Percentiles rank a stretch among this genome's conserved stretches.
Conservation (phyloP, 2,797 vertebrate species). For the Okamejei kenojei region DNA sequence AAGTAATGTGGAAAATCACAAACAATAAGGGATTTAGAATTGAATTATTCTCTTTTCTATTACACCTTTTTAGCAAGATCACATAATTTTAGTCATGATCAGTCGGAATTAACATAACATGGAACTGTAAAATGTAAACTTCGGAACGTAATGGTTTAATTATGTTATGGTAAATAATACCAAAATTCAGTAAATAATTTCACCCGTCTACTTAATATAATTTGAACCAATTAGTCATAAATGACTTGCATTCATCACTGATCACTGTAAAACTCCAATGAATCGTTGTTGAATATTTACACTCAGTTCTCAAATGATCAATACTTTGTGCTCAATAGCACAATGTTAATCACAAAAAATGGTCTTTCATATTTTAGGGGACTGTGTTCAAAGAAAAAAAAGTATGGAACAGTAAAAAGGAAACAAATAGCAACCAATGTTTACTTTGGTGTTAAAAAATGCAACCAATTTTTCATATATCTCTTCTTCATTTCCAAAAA, state of each 20-base stretch:
- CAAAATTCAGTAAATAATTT: slow-evolving; percentile 14
- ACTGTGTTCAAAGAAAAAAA: background rate
- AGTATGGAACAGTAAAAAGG: background rate
- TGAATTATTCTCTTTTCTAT: background rate
- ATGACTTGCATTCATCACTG: background rate
- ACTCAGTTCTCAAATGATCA: slow-evolving; percentile 5
- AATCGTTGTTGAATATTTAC: background rate
- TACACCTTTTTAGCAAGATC: background rate
- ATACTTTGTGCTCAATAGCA: background rate
- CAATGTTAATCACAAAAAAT: background rate
- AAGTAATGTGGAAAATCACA: background rate
- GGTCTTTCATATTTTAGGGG: background rate
- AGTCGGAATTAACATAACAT: background rate
- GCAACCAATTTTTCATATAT: background rate
- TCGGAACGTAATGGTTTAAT: background rate
- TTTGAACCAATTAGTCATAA: slow-evolving; percentile 1
- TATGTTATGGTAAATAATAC: background rate
- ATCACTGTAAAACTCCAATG: background rate
- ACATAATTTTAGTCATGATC: background rate
- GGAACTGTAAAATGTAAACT: background rate
- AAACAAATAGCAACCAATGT: background rate
- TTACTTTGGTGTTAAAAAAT: background rate
- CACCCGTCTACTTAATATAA: background rate
- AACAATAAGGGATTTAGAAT: background rate
- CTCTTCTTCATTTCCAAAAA: background rate